Base-by-base conservation (phyloP, 2,797 vertebrate genomes). In the Dendrocincla tyrannina region DNA sequence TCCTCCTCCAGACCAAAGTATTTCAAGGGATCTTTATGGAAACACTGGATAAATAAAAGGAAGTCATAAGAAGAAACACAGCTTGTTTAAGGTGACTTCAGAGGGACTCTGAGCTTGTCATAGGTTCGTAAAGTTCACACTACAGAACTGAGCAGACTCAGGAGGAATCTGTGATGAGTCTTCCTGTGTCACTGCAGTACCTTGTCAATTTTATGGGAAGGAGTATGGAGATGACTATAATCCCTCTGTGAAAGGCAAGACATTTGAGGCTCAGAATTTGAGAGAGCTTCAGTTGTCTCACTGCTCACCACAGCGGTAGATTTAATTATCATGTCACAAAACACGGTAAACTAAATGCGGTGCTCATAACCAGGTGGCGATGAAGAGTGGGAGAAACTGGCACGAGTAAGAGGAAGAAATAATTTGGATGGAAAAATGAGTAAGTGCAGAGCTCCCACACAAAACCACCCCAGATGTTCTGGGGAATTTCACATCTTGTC, bases 251-350 rank as follows among this genome's bases (percentile, higher is more conserved):
- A 62, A 0, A 68, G 58, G 87, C 39, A 93, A 93, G 92, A 88
- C 14, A 68, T 64, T 59, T 47, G 25, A 83, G 62, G 37, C 4
- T 94, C 3, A 9, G 58, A 22, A 85, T 55, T 39, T 70, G n/a
- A 75, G 72, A 75, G 62, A 68, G 37, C 49, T 85, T 83, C 68
- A 80, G 74, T 78, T 42, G 19, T 35, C 81, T 78, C 67, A 37
- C 60, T 63, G 35, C 23, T 50, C 85, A 82, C 33, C 58, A 75
- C 41, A 89, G 72, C 12, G 7, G 35, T 41, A 64, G 64, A 92
- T 85, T 92, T 64, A 91, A 94, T 91, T 92, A 93, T n/a, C 49
- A 9, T 8, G 42, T 68, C 87, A 91, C 68, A 77, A 91, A 94
- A 89, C 62, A 58, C 0, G 17, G 64, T 41, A 93, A 89, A 88